A percentile compares a stretch with the other conserved stretches of the same genome.
These are phyloP conservation scores for Mystacornis crossleyi DNA, from an alignment of 2,113 vertebrate species.

Conservation along the genomic window DNA sequence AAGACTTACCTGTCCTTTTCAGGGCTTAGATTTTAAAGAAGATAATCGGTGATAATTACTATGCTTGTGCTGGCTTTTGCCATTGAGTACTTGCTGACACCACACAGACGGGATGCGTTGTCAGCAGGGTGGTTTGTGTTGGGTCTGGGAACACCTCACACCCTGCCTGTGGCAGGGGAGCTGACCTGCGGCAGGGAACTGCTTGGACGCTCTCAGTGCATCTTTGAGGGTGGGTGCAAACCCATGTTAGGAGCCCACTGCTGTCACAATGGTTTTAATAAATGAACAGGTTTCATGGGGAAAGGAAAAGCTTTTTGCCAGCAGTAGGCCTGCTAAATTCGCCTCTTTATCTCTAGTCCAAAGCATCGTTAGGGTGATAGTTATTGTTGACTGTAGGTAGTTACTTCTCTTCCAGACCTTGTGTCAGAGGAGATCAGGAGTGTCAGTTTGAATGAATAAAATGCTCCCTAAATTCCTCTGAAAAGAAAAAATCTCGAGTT, in stretches of 20 bases:
- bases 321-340: background rate
- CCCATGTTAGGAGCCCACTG: background rate
- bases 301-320: background rate
- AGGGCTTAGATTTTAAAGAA: background rate
- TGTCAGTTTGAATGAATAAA: background rate
- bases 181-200: background rate
- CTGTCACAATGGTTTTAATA: background rate
- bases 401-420: background rate
- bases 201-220: rapidly evolving
- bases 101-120: rapidly evolving
- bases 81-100: background rate
- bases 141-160: background rate
- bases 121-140: background rate
- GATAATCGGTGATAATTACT: background rate
- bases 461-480: background rate
- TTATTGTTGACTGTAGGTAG: background rate
- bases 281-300: background rate
- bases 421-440: background rate
- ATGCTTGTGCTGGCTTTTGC: background rate
- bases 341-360: rapidly evolving
- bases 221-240: background rate
- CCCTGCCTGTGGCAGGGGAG: background rate
- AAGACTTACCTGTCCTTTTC: background rate
- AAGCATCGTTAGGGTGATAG: background rate
- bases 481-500: background rate